phyloP scores from a whole-genome alignment of 2,797 vertebrate genomes.

The Hemibagrus guttatus region DNA sequence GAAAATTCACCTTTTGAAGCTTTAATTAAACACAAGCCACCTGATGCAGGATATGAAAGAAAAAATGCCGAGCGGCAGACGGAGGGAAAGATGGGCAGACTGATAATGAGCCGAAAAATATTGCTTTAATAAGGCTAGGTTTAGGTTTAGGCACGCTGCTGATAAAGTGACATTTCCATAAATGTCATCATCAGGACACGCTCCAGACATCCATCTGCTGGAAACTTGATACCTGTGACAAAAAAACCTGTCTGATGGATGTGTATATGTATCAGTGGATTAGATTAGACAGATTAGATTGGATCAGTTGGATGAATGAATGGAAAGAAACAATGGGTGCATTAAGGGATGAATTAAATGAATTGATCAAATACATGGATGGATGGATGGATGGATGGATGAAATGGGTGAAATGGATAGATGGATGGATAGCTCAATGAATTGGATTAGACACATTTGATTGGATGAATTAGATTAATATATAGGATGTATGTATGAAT shows the following conservation, averaged over 20 bases:
- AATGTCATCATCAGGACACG: slow-evolving; percentile 44
- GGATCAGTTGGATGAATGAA: background rate
- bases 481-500: background rate
- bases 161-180: slow-evolving; percentile 44
- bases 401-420: background rate
- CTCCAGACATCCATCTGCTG: slow-evolving; percentile 3
- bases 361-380: background rate
- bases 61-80: slow-evolving; percentile 4
- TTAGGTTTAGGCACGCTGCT: slow-evolving; percentile 23
- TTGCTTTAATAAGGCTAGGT: slow-evolving; percentile 26
- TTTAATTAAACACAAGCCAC: slow-evolving; percentile 49
- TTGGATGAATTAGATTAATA: background rate
- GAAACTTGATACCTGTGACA: slow-evolving; percentile 5
- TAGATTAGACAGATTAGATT: too few relatives aligned
- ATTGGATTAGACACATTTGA: background rate
- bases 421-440: slow-evolving; percentile 7
- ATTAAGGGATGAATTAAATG: background rate
- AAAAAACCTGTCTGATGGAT: background rate
- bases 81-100: slow-evolving; percentile 18
- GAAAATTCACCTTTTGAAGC: slow-evolving; percentile 35
- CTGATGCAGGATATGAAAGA: slow-evolving; percentile 37
- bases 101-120: slow-evolving; percentile 36
- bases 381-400: background rate
- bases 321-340: too few relatives aligned
- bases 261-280: too few relatives aligned